phyloP scores from a whole-genome alignment of 1,140 invertebrate genomes.

The Reticulitermes speratus region DNA sequence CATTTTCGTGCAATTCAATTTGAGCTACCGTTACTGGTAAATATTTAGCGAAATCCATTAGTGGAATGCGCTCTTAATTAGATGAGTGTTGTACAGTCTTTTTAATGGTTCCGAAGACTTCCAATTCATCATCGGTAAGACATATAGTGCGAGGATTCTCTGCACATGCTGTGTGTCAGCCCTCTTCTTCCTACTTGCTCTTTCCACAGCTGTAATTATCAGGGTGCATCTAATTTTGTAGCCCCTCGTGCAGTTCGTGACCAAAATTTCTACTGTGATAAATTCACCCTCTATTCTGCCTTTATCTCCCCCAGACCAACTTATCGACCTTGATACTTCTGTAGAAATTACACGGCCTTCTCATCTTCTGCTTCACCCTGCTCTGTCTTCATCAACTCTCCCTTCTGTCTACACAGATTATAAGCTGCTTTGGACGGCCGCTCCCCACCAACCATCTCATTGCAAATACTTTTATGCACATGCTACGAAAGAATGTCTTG shows the following conservation, averaged over 20 bases:
- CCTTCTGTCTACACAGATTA: slow-evolving; percentile 2
- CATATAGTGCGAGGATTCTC: too few relatives aligned
- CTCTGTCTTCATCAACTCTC: not conserved
- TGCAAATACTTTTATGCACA: not conserved
- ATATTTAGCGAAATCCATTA: too few relatives aligned
- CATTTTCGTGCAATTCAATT: too few relatives aligned
- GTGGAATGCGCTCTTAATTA: too few relatives aligned
- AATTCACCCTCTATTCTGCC: too few relatives aligned
- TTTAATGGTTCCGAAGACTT: not conserved
- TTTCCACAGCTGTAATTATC: not conserved
- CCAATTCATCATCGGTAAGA: not conserved
- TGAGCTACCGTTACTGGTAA: too few relatives aligned
- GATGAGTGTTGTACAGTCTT: not conserved
- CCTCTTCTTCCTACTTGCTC: too few relatives aligned
- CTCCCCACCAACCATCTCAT: not conserved
- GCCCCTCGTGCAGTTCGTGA: not conserved
- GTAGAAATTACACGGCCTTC: too few relatives aligned
- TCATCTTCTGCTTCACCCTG: not conserved
- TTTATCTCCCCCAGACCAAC: too few relatives aligned
- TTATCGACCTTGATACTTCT: too few relatives aligned
- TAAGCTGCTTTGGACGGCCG: slow-evolving; percentile 1
- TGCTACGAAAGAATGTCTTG: not conserved
- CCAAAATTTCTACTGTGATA: not conserved
- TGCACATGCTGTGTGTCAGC: not conserved
- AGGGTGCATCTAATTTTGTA: not conserved